Evolutionary conservation across 2,797 vertebrate species (phyloP), one percentile per base, ranked within the genome.

Genomic region (Aldrovandia affinis): DNA sequence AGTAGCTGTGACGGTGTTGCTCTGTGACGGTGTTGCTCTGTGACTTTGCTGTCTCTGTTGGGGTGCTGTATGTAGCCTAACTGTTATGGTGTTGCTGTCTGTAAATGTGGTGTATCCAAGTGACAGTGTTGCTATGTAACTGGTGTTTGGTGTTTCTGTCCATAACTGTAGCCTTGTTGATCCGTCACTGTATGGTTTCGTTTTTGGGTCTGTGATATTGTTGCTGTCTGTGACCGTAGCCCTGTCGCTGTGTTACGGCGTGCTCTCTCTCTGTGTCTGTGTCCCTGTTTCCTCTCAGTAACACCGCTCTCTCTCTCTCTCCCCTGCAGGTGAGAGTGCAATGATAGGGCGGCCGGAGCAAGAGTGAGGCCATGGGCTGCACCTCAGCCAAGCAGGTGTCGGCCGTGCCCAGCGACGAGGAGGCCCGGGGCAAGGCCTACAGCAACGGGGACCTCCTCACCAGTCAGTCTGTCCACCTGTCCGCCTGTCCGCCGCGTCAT

Each of bases 321-420:
- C 61, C 52, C 44, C 30, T 57, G 30, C 89, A 95, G 94, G 94
- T 95, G 93, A 89, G 92, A 91, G 94, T 95, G 93, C 92, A 87
- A 95, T 95, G 88, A 86, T 83, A 92, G 93, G 91, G 93, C 93
- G 93, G 91, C 90, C 89, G 61, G 90, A 90, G 90, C 91, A 91
- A 88, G 93, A 87, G 93, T 98, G 97, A 98, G 97, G 97, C 96
- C 95, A 99, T 99, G 98, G 98, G 98, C 98, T 99, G 98, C 97
- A 97, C 98, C 95, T 99, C 98, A 70, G 98, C 98, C 95, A 99
- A 99, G 96, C 98, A 99, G 98, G 98, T 99, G 95, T 98, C 98
- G 93, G 97, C 98, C 93, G 98, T 99, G 96, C 98, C 98, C 95
- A 98, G 95, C 83, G 98, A 99, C 92, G 98, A 99, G 93, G 98